Base-by-base conservation (phyloP, 2,113 vertebrate genomes). In the Oncorhynchus tshawytscha region DNA sequence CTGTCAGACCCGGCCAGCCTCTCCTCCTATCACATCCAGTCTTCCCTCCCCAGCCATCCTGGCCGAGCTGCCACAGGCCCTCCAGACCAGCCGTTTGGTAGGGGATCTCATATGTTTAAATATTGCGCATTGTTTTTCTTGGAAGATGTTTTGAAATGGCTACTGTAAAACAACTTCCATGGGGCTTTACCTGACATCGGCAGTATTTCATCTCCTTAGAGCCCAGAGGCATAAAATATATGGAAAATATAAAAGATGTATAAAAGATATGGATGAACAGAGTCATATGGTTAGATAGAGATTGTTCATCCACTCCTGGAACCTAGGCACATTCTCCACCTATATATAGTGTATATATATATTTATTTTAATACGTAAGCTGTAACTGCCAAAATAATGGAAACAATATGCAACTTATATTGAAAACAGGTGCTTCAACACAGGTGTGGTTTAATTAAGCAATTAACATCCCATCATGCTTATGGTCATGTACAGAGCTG, bases 101-200 rank as follows among this genome's bases (percentile, higher is more conserved):
- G 54, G 81, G 82, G 85, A 90, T 89, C 92, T 93, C 82, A 78
- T 87, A 91, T 88, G 87, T 90, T 92, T 88, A 88, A 92, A 87
- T 87, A 86, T 83, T 86, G 85, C 81, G 79, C 84, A 54, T 54
- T 1, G 74, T 84, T 80, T 88, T 86, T 87, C 5, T 81, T 87
- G 86, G 39, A 45, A 45, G 39, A 11, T 45, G 39, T 11, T 45
- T 45, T 90, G 88, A 88, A 85, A 82, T 81, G 83, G 85, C 93
- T 90, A 91, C 92, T 90, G 90, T 91, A 89, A 90, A 91, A 87
- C 86, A 85, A 85, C 85, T 83, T 88, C 83, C 79, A 84, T 84
- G 72, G 73, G 70, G 81, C 82, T 86, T 87, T 89, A 88, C 86
- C 88, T 88, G 83, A 85, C 84, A 81, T 76, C 70, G 68, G 74